Percentiles rank a stretch among this genome's conserved stretches.
These are phyloP conservation scores for Acromyrmex echinatior DNA, from an alignment of 1,140 invertebrate genomes.

Conservation along the genomic window DNA sequence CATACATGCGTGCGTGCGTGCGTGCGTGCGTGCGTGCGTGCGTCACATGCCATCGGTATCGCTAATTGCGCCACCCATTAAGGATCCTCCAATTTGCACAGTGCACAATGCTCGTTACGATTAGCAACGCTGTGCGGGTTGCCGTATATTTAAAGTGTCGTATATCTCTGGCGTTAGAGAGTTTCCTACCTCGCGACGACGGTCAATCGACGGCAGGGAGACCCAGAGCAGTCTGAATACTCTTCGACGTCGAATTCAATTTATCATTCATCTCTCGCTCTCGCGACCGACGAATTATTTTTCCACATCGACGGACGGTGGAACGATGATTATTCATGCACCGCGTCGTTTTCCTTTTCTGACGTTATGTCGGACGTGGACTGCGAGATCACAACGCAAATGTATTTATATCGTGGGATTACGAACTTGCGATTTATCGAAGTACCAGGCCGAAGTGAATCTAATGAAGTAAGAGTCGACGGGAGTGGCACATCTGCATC, in stretches of 20 bases:
- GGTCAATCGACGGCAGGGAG: constrained; percentile 22
- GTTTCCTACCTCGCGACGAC: background rate
- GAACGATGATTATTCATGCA: constrained; percentile 28
- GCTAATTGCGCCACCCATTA: constrained; percentile 77
- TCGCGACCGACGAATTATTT: constrained; percentile 39
- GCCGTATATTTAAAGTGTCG: constrained; percentile 69
- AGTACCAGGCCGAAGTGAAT: background rate
- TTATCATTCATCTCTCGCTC: constrained; percentile 43
- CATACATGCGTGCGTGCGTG: background rate
- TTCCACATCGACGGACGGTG: background rate
- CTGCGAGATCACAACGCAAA: background rate
- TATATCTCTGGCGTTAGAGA: constrained; percentile 56
- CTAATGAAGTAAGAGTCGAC: constrained; percentile 16
- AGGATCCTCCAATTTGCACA: constrained; percentile 77
- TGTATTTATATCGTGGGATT: background rate
- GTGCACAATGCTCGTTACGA: constrained; percentile 72
- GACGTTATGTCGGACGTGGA: background rate
- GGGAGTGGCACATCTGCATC: too few relatives aligned
- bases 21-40: constrained; percentile 22
- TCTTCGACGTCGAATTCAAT: constrained; percentile 53
- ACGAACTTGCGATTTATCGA: background rate
- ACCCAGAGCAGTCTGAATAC: background rate
- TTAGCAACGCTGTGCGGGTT: constrained; percentile 37
- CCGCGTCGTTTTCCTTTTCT: background rate
- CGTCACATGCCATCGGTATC: constrained; percentile 72